Conservation (phyloP, 2,797 vertebrate species). For the Chelmon rostratus region DNA sequence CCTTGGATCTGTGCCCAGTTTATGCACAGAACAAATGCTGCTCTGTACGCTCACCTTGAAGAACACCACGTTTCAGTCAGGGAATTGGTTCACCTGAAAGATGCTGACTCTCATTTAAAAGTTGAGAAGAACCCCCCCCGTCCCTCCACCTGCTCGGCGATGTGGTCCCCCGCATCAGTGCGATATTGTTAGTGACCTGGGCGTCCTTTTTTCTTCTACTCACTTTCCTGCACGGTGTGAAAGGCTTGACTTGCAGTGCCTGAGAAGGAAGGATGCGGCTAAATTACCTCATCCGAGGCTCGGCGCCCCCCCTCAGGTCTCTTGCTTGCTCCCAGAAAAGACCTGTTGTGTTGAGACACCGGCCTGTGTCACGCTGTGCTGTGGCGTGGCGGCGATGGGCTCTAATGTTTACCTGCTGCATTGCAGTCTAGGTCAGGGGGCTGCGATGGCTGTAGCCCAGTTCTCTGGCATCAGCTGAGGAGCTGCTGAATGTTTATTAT, state of each 20-base stretch:
- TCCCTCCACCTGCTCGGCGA: slow-evolving; percentile 25
- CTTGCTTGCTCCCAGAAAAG: slow-evolving; percentile 43
- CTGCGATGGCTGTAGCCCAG: slow-evolving; percentile 31
- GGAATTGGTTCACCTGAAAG: slow-evolving; percentile 48
- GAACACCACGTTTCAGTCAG: slow-evolving; percentile 20
- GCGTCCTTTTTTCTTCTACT: slow-evolving; percentile 38
- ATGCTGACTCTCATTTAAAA: slow-evolving; percentile 54
- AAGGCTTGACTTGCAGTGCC: slow-evolving; percentile 38
- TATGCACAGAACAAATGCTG: slow-evolving; percentile 33
- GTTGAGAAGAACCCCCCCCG: slow-evolving; percentile 1
- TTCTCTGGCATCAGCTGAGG: slow-evolving; percentile 25
- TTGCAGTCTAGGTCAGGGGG: slow-evolving; percentile 71
- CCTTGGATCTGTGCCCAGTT: slow-evolving; percentile 37
- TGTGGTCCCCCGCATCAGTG: slow-evolving; percentile 17
- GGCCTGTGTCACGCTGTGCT: slow-evolving; percentile 50
- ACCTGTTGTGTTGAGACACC: slow-evolving; percentile 65
- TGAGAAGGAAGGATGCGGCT: slow-evolving; percentile 42
- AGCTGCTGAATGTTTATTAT: slow-evolving; percentile 37
- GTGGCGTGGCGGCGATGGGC: slow-evolving; percentile 34
- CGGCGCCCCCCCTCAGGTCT: slow-evolving; percentile 25
- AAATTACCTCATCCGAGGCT: slow-evolving; percentile 53
- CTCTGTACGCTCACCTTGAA: slow-evolving; percentile 55
- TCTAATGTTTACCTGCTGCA: slow-evolving; percentile 66
- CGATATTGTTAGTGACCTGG: slow-evolving; percentile 42
- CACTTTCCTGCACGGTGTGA: slow-evolving; percentile 30